Evolutionary conservation across 2,113 vertebrate species (phyloP).

Genomic region (Ahaetulla prasina): DNA sequence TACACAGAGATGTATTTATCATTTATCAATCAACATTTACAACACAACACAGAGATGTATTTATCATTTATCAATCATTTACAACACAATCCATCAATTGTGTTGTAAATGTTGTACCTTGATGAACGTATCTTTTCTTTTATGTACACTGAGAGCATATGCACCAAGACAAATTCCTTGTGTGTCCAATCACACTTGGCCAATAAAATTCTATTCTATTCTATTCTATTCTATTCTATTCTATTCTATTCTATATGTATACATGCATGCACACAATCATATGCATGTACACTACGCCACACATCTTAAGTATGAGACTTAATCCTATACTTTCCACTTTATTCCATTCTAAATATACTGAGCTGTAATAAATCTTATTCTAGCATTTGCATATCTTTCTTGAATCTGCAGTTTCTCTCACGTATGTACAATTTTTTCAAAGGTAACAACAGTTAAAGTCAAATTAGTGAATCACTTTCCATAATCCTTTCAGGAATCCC

Average conservation of each 20-base stretch:
- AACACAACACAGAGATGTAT: too few species aligned
- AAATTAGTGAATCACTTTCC: conserved; percentile 13
- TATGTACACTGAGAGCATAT: too few species aligned
- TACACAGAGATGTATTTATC: background rate
- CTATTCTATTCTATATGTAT: too few species aligned
- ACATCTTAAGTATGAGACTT: background rate
- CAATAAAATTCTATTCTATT: too few species aligned
- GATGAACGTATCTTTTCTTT: too few species aligned
- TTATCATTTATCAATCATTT: too few species aligned
- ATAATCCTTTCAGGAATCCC: conserved; percentile 32
- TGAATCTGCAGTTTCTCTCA: conserved; percentile 21
- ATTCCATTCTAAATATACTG: background rate
- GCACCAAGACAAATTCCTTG: too few species aligned
- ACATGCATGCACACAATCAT: background rate
- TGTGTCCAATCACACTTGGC: too few species aligned
- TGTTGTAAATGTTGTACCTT: too few species aligned
- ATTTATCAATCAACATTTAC: too few species aligned
- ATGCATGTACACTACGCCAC: background rate
- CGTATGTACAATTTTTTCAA: background rate
- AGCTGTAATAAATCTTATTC: background rate
- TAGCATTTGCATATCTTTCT: background rate
- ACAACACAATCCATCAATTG: too few species aligned
- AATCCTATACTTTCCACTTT: background rate
- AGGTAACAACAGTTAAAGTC: conserved; percentile 1
- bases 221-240: too few species aligned